Base-by-base conservation (phyloP, 2,888 invertebrate species). In the Spodoptera exigua region DNA sequence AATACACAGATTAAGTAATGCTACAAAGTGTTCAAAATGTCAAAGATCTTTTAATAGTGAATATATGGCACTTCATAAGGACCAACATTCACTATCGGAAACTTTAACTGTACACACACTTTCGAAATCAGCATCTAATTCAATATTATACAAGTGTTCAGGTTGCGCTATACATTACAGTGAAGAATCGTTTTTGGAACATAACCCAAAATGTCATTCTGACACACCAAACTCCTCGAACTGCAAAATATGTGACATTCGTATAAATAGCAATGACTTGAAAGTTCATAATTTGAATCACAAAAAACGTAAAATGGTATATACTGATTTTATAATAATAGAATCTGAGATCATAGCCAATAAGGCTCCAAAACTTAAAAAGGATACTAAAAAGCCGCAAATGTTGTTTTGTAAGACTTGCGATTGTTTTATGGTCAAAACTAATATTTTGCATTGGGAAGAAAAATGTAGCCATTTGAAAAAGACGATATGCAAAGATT, bases 11-110 rank as follows among this genome's bases (percentile, higher is more conserved):
- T 67, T 84, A 49, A 70, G 85, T 58, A 77, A 80, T 40, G 82
- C 87, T 64, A 91, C 89, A 88, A 85, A 89, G 74, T 92, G 92
- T 71, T 60, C 52, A 11, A 58, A 66, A 14, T 92, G 92, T 66
- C 60, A 75, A 21, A 79, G 74, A 59, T 79, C 83, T 65, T 89
- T 91, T 44, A 89, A 87, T 78, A 80, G 80, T 52, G 77, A 82
- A 47, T 86, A 90, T 68, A 83, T 82, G 63, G 36, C 48, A n/a
- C 56, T 83, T 14, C 92, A 92, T 76, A 57, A 68, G 34, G 76
- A 82, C 63, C 92, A 92, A 75, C 92, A 92, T 79, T 60, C 48
- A 5, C 75, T 9, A 27, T 7, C 27, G 7, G 9, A 84, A 59
- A 70, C 66, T 21, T 80, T 90, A 35, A 82, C 61, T 55, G 80